Conservation (phyloP, 2,888 invertebrate species). For the Dolichomitus sp. region DNA sequence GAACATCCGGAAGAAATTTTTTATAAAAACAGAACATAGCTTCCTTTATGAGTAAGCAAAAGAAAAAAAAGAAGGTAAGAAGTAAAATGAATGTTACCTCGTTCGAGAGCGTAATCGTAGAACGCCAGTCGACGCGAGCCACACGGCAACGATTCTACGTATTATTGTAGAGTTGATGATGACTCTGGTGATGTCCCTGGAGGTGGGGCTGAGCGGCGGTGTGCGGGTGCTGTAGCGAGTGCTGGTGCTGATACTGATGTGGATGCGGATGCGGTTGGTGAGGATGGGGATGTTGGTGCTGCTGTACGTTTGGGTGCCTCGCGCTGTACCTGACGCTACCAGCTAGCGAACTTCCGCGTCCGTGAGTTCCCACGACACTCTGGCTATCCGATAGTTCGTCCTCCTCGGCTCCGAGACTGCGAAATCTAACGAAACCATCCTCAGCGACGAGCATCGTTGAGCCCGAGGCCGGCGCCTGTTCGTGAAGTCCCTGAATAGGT, state of each 20-base stretch:
- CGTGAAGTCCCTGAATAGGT: slow-evolving; percentile 84
- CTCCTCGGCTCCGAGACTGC: slow-evolving; percentile 88
- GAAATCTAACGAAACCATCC: slow-evolving; percentile 95
- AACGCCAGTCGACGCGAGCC: slow-evolving; percentile 71
- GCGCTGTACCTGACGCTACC: slow-evolving; percentile 83
- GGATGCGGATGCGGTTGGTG: slow-evolving; percentile 78
- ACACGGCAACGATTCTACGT: slow-evolving; percentile 79
- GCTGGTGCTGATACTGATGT: slow-evolving; percentile 79
- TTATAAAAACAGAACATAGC: too few relatives aligned
- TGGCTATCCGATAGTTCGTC: slow-evolving; percentile 82
- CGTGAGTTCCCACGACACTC: slow-evolving; percentile 81
- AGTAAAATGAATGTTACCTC: slow-evolving; percentile 57
- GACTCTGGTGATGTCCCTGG: slow-evolving; percentile 80
- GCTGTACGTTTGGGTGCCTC: slow-evolving; percentile 76
- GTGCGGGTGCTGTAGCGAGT: slow-evolving; percentile 81
- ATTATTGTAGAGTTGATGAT: slow-evolving; percentile 84
- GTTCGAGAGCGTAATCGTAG: slow-evolving; percentile 70
- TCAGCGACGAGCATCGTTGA: slow-evolving; percentile 95
- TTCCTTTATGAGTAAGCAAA: too few relatives aligned
- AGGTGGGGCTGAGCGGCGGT: slow-evolving; percentile 79
- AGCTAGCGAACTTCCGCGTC: slow-evolving; percentile 81
- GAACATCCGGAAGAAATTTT: too few relatives aligned
- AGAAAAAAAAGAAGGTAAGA: background rate
- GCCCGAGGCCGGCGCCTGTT: slow-evolving; percentile 87
- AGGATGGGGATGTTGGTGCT: slow-evolving; percentile 78